phyloP scores from a whole-genome alignment of 2,797 vertebrate genomes.

The Sebastes diaconus region DNA sequence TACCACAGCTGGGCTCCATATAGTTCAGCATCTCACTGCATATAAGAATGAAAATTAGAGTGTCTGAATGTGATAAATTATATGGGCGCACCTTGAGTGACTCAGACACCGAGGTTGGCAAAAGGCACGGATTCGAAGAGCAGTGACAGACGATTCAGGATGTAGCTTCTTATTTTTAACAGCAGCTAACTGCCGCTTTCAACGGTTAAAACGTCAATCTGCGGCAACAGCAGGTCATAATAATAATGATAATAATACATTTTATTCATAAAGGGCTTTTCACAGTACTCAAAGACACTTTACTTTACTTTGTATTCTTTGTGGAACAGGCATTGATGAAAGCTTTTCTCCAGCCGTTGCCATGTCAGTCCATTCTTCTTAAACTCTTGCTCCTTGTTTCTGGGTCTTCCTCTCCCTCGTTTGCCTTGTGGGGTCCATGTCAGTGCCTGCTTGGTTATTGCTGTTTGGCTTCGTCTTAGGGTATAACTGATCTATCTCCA shows the following conservation, averaged over 20 bases:
- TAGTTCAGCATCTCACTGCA: not conserved
- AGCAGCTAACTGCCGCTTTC: not conserved
- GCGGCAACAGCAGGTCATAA: not conserved
- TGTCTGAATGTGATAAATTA: not conserved
- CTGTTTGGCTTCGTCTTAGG: not conserved
- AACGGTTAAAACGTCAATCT: not conserved
- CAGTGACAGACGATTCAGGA: not conserved
- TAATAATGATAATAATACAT: not conserved
- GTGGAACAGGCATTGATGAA: not conserved
- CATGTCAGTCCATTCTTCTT: not conserved
- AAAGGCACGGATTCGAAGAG: not conserved
- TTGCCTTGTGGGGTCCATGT: not conserved
- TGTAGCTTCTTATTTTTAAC: not conserved
- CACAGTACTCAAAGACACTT: not conserved
- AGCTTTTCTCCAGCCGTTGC: not conserved
- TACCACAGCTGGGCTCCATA: fast-evolving
- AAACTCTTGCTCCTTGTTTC: not conserved
- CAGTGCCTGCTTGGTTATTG: not conserved
- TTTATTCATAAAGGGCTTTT: not conserved
- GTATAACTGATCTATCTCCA: not conserved
- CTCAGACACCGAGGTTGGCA: not conserved
- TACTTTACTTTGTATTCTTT: not conserved
- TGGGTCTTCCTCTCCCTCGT: not conserved
- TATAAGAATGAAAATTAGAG: not conserved
- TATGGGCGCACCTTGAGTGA: not conserved